phyloP scores from a whole-genome alignment of 2,888 invertebrate genomes.

The Julus scandinavius region DNA sequence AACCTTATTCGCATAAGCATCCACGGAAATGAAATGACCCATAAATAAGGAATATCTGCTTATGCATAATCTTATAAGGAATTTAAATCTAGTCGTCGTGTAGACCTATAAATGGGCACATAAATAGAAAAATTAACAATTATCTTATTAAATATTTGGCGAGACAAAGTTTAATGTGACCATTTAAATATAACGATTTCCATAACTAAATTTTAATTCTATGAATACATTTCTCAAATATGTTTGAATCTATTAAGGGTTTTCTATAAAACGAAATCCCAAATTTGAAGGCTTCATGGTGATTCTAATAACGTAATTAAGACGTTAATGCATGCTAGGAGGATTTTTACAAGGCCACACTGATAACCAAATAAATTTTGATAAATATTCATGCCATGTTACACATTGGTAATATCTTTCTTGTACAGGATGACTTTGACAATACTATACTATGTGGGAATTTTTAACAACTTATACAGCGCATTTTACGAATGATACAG shows the following conservation, averaged over 20 bases:
- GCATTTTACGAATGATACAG: too few species aligned
- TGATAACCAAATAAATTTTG: too few species aligned
- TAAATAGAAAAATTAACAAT: slow-evolving; percentile 19
- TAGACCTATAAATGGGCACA: not conserved
- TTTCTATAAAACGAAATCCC: not conserved
- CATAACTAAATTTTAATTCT: not conserved
- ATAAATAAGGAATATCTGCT: slow-evolving; percentile 43
- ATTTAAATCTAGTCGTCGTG: not conserved
- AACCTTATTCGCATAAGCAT: slow-evolving; percentile 26
- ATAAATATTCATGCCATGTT: too few species aligned
- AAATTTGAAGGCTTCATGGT: too few species aligned
- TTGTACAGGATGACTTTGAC: too few species aligned
- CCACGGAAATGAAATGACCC: slow-evolving; percentile 21
- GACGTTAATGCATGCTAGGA: too few species aligned
- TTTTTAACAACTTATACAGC: too few species aligned
- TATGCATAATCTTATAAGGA: slow-evolving; percentile 40
- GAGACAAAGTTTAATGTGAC: not conserved
- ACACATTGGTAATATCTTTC: too few species aligned
- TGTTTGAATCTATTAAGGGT: not conserved
- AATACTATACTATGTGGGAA: too few species aligned
- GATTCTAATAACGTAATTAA: too few species aligned
- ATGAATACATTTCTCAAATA: not conserved
- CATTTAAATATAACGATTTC: not conserved
- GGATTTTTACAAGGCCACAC: too few species aligned
- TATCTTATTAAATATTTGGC: not conserved